Evolutionary conservation across 2,113 vertebrate genomes (phyloP), one percentile per base, ranked within the genome.

Genomic region (Ammodytes marinus): DNA sequence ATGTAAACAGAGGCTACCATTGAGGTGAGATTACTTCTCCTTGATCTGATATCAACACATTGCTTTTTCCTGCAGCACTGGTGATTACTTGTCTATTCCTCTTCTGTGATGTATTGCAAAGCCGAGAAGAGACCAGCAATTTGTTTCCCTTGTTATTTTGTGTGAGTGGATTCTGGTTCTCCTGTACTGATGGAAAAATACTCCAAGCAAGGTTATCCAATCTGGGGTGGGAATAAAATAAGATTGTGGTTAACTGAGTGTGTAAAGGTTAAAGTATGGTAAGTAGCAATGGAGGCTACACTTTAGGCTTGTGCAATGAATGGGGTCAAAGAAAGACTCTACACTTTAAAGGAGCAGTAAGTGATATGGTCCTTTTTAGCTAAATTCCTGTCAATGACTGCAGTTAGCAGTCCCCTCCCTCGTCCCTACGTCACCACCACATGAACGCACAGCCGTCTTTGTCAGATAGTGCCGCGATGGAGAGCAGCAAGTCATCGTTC

Each of bases 111-210:
- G 43, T 37, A 10, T 35, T 80, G 37, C 19, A 50, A 66, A 53
- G 50, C 27, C 66, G n/a, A 35, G 45, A 54, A 19, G 5, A 61
- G 27, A 57, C 12, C 10, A 4, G 43, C 14, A 45, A 3, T 57
- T 72, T 27, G 50, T 61, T 63, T 75, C 60, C 65, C 50, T 12
- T 19, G 47, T 54, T 46, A 42, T 79, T 74, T 75, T 59, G 4
- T 66, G 58, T 49, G 40, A 47, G 15, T 69, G 35, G 4, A 35
- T 47, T 6, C 2, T 69, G 13, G 27, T 72, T 19, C 42, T 37
- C 1, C n/a, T 55, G 5, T 42, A 35, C 8, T 40, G 43, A 17
- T 4, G 9, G 42, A 67, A 43, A 13, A 47, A n/a, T 55, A 40
- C 4, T 73, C 14, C 19, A 45, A 50, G 12, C 46, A 40, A 5